Percentiles rank a stretch among this genome's conserved stretches.
Conservation (phyloP, 2,888 invertebrate species). For the Ceratothoa steindachneri region DNA sequence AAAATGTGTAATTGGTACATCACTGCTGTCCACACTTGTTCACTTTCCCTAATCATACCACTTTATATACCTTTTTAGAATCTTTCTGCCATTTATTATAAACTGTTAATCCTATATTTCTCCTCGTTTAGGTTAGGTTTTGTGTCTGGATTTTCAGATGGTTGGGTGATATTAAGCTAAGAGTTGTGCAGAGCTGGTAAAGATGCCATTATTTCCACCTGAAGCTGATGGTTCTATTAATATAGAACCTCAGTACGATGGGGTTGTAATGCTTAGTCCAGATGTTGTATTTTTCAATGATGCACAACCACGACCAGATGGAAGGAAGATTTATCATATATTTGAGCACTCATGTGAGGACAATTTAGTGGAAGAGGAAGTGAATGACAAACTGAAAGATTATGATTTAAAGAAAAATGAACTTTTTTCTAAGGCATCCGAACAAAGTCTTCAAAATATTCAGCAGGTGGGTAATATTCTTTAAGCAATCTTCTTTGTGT, state of each 20-base stretch:
- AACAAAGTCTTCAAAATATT: conserved; percentile 36
- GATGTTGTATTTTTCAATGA: conserved; percentile 40
- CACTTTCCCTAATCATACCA: too few species aligned
- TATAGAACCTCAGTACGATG: conserved; percentile 45
- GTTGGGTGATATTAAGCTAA: neutral
- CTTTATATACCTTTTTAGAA: too few species aligned
- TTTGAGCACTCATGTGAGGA: conserved; percentile 31
- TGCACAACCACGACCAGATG: conserved; percentile 42
- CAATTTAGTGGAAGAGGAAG: conserved; percentile 17
- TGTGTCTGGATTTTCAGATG: too few species aligned
- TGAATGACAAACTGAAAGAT: conserved; percentile 23
- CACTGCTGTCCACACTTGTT: too few species aligned
- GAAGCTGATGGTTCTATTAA: neutral
- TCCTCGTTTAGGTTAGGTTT: too few species aligned
- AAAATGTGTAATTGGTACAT: too few species aligned
- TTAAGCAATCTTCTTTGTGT: neutral
- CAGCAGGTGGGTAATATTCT: conserved; percentile 30
- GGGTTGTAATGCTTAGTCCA: conserved; percentile 42
- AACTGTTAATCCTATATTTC: too few species aligned
- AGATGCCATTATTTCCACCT: conserved; percentile 3
- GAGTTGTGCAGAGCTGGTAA: neutral
- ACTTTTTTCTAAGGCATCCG: conserved; percentile 37
- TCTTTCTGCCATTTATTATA: too few species aligned
- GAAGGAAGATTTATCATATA: conserved; percentile 39
- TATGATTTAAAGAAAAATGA: conserved; percentile 28